Percentiles rank a stretch among this genome's conserved stretches.
phyloP scores from a whole-genome alignment of 2,113 vertebrate genomes.

The Daubentonia madagascariensis region DNA sequence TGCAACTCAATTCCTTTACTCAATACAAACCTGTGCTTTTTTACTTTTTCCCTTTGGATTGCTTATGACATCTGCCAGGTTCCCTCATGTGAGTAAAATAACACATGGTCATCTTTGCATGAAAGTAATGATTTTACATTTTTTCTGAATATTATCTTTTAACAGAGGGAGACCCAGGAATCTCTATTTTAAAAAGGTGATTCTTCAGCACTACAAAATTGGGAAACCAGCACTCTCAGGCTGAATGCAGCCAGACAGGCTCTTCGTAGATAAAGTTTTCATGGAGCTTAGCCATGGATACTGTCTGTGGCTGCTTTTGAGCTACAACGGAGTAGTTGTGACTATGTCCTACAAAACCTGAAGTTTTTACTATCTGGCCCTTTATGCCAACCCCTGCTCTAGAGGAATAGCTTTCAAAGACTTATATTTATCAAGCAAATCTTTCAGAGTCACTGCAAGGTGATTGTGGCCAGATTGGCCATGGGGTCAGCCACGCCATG shows the following conservation, averaged over 20 bases:
- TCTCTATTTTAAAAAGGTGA: slow-evolving; percentile 25
- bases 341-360: background rate
- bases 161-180: background rate
- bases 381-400: background rate
- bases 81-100: slow-evolving; percentile 27
- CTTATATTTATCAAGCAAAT: background rate
- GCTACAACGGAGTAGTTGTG: background rate
- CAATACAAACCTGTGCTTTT: background rate
- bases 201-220: background rate
- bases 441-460: background rate
- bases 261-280: slow-evolving; percentile 39
- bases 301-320: background rate
- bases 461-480: background rate
- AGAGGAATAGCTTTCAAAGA: background rate
- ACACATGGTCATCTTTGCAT: background rate
- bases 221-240: background rate
- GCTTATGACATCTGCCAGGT: background rate
- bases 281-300: background rate
- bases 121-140: slow-evolving; percentile 8
- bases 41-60: slow-evolving; percentile 19
- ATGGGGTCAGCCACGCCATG: background rate
- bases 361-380: background rate
- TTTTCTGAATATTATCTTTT: background rate
- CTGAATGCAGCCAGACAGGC: background rate
- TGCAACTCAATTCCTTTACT: slow-evolving; percentile 26